phyloP scores from a whole-genome alignment of 2,888 invertebrate species.

The Nasonia oneida region DNA sequence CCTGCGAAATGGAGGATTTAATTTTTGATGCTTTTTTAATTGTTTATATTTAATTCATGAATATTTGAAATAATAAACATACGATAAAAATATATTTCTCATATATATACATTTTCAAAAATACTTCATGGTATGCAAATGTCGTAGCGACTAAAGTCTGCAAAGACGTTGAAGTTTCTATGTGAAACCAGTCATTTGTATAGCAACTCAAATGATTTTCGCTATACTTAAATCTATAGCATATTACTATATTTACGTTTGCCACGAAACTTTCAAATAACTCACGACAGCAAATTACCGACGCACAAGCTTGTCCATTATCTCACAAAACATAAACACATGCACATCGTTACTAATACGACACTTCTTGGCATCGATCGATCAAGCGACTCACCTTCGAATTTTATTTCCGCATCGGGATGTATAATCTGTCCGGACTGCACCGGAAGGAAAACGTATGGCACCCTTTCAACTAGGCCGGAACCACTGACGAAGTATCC shows the following conservation, averaged over 20 bases:
- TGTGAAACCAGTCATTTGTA: neutral
- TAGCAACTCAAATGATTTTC: neutral
- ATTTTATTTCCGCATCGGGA: constrained; percentile 91
- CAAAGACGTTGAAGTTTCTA: no score
- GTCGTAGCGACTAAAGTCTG: no score
- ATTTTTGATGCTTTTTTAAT: neutral
- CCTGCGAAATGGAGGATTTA: constrained; percentile 79
- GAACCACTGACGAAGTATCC: constrained; percentile 73
- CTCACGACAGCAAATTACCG: neutral
- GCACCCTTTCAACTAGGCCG: constrained; percentile 88
- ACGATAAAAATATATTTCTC: no score
- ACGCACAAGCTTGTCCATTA: neutral
- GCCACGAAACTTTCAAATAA: neutral
- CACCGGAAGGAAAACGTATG: constrained; percentile 89
- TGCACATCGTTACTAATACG: neutral
- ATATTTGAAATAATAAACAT: neutral
- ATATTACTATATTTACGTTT: neutral
- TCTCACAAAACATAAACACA: neutral
- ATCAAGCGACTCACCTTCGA: constrained; percentile 83
- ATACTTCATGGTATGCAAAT: no score
- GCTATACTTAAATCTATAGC: neutral
- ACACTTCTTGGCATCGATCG: neutral
- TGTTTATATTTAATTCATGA: no score
- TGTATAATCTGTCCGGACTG: constrained; percentile 93
- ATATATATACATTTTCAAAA: no score